Base-by-base conservation (phyloP, 1,140 invertebrate species). In the Drosophila novamexicana region DNA sequence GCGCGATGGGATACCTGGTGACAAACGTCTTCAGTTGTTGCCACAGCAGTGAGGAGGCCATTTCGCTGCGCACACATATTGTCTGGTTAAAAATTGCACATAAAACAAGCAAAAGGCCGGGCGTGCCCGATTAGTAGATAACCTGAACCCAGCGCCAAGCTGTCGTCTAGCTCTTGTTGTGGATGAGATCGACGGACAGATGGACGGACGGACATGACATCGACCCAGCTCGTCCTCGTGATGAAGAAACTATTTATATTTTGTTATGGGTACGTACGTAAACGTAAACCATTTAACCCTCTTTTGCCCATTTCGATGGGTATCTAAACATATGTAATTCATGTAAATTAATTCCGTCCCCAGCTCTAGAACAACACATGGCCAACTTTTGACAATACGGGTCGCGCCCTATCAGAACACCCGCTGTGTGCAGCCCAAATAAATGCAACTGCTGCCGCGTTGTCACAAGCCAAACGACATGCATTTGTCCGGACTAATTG, bases 1-100 rank as follows among this genome's bases (percentile, higher is more conserved):
- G 92, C 9, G 93, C 58, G 18, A 94, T 73, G 7, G 93, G 94
- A 72, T 92, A 92, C 22, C 80, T 72, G 34, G 75, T 78, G 1
- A 90, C 45, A 9, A 92, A 45, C 39, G 66, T 64, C 81, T 84
- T 92, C n/a, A 90, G 56, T 56, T 76, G 86, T 39, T 81, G 77
- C 79, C 79, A 83, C 40, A 91, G 39, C 44, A 77, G n/a, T 56
- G 52, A 9, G 49, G 62, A 44, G 22, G 77, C 40, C 79, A 90
- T 85, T 66, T 39, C 39, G 37, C 57, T 69, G 54, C 29, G 34
- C 40, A 53, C 63, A 12, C 44, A 49, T 14, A 40, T 12, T 68
- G 39, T 12, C 47, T 29, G 58, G 22, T 22, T 22, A 29, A 29
- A 29, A 29, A 29, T 29, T 29, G 22, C 22, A 29, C 22, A 29